phyloP scores from a whole-genome alignment of 2,797 vertebrate genomes.

The Premnoplex brunnescens region DNA sequence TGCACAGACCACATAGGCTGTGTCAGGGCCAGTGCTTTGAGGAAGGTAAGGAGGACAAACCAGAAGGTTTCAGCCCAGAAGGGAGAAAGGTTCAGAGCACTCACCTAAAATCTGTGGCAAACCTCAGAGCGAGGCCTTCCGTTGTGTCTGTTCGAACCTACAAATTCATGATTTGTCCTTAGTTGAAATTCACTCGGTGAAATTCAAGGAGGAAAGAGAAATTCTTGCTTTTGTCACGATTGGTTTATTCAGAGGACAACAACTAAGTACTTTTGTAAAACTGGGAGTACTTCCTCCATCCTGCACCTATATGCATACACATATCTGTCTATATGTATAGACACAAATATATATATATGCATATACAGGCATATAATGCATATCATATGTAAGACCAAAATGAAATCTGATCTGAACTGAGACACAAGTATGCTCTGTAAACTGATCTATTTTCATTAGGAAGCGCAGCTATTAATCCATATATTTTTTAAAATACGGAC shows the following conservation, averaged over 20 bases:
- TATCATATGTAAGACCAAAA: not conserved
- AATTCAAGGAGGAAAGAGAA: not conserved
- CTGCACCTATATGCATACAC: not conserved
- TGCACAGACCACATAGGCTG: not conserved
- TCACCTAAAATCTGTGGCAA: not conserved
- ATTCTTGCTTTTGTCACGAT: not conserved
- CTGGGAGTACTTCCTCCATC: not conserved
- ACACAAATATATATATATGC: not conserved
- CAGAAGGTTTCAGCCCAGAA: not conserved
- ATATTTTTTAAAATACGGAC: not conserved
- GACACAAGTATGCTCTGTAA: not conserved
- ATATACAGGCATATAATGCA: not conserved
- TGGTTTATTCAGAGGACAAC: not conserved
- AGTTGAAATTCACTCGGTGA: not conserved
- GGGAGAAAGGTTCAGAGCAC: not conserved
- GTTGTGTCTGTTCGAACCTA: not conserved
- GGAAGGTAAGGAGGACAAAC: not conserved
- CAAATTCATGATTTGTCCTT: not conserved
- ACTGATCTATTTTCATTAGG: not conserved
- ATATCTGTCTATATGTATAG: not conserved
- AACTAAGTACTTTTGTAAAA: not conserved
- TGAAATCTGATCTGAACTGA: not conserved
- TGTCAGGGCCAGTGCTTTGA: not conserved
- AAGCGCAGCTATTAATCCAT: not conserved
- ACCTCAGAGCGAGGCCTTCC: conserved; percentile 1